phyloP scores from a whole-genome alignment of 2,888 invertebrate species.

The Eustalomyia histrio region DNA sequence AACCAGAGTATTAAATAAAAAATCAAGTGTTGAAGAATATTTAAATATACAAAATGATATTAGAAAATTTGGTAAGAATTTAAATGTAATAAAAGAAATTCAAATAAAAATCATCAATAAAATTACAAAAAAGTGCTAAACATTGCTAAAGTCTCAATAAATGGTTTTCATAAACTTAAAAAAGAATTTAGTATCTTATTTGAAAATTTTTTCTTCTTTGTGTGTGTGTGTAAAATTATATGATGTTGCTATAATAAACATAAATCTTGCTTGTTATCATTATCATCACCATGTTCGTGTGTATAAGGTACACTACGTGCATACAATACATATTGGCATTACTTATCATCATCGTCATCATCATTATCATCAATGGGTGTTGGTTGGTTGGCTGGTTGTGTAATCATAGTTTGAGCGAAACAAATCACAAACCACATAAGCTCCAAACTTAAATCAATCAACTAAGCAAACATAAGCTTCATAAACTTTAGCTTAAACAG shows the following conservation, averaged over 20 bases:
- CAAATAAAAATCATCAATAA: not conserved
- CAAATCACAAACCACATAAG: constrained; percentile 60
- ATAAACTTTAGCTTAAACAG: constrained; percentile 55
- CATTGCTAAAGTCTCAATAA: constrained; percentile 8
- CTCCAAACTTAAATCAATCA: constrained; percentile 65
- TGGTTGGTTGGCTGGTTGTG: not conserved
- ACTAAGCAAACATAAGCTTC: constrained; percentile 60
- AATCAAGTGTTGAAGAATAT: constrained; percentile 14
- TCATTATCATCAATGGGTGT: not conserved
- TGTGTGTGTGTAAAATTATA: not conserved
- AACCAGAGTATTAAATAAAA: constrained; percentile 1
- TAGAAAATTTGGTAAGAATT: constrained; percentile 58
- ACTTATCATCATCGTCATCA: constrained; percentile 12
- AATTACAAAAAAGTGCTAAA: not conserved
- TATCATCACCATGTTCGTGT: constrained; percentile 8
- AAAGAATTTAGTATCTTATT: too few relatives aligned
- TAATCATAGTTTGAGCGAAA: constrained; percentile 28
- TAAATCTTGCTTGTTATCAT: constrained; percentile 25
- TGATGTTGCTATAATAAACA: constrained; percentile 4
- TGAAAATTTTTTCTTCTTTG: too few relatives aligned
- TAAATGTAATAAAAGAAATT: not conserved
- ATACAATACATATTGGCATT: constrained; percentile 17
- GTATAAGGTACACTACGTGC: not conserved
- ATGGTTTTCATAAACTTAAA: not conserved
- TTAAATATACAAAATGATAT: constrained; percentile 41